Base-by-base conservation (phyloP, 2,113 vertebrate genomes). In the Hemicordylus capensis region DNA sequence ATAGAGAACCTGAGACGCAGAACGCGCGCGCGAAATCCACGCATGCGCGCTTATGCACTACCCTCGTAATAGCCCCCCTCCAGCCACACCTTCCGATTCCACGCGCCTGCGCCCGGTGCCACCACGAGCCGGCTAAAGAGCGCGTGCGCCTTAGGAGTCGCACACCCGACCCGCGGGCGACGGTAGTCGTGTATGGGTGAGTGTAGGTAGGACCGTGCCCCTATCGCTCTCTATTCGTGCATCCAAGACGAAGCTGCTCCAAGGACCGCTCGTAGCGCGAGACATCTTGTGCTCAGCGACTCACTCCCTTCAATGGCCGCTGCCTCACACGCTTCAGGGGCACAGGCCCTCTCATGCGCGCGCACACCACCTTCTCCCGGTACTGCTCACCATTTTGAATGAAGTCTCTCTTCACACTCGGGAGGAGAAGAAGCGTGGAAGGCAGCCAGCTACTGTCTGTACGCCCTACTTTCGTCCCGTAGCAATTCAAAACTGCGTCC, bases 401-500 rank as follows among this genome's bases (percentile, higher is more conserved):
- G 63, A 46, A 48, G 83, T 8, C 46, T 86, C 87, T 82, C 78
- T 76, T 81, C 58, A 2, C 63, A 3, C n/a, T 6, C 14, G 48
- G 67, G 26, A 10, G 37, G 72, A 64, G 56, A 51, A 77, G 58
- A 74, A 81, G 56, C 85, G 4, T 90, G 51, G 81, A 81, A 74
- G 64, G 74, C 76, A 4, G 46, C 79, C 67, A 3, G 39, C 28
- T 70, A 1, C 4, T 74, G 0, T 4, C n/a, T 42, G 1, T 0
- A 1, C 63, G 2, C 0, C 54, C 74, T 22, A 34, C 0, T 0
- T 5, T 20, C 73, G 0, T 63, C 88, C 89, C 86, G 88, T 95
- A 85, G 93, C 96, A 93, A 96, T 96, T 96, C 96, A 96, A 85
- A 96, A 96, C 95, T 96, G 94, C 93, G 76, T 80, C 91, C 87